These are phyloP conservation scores for Ceratitis capitata DNA, from an alignment of 1,140 invertebrate species.

Conservation along the genomic window DNA sequence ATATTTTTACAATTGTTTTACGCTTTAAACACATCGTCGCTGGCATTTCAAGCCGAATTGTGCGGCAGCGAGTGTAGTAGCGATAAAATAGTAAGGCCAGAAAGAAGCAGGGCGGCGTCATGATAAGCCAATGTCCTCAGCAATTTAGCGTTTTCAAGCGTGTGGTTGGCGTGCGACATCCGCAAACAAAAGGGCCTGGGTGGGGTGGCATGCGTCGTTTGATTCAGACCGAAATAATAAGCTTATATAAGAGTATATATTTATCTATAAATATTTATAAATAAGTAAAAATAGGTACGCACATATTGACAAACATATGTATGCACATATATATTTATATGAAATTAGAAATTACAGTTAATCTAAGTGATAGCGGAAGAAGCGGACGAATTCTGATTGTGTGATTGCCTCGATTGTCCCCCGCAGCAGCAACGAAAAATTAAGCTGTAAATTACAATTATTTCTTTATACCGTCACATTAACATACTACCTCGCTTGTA, in stretches of 20 bases:
- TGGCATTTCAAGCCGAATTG: background rate
- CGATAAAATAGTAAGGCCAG: background rate
- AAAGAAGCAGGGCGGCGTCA: background rate
- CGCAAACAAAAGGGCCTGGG: background rate
- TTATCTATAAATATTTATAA: background rate
- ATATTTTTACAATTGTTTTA: background rate
- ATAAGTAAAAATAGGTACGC: background rate
- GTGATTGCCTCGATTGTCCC: background rate
- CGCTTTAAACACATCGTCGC: background rate
- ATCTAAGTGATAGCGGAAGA: background rate
- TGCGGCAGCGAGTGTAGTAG: background rate
- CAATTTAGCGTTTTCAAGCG: background rate
- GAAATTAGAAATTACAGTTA: background rate
- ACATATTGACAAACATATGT: background rate
- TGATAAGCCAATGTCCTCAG: background rate
- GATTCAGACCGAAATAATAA: background rate
- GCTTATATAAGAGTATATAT: background rate
- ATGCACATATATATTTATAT: background rate
- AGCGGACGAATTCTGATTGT: background rate
- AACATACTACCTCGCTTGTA: too few relatives aligned
- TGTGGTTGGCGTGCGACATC: background rate
- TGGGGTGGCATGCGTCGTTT: background rate
- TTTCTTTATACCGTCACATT: background rate
- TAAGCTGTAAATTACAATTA: constrained; percentile 16
- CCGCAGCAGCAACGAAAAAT: background rate